Evolutionary conservation across 2,797 vertebrate species (phyloP).

Genomic region (Crocodylus rhombifer): DNA sequence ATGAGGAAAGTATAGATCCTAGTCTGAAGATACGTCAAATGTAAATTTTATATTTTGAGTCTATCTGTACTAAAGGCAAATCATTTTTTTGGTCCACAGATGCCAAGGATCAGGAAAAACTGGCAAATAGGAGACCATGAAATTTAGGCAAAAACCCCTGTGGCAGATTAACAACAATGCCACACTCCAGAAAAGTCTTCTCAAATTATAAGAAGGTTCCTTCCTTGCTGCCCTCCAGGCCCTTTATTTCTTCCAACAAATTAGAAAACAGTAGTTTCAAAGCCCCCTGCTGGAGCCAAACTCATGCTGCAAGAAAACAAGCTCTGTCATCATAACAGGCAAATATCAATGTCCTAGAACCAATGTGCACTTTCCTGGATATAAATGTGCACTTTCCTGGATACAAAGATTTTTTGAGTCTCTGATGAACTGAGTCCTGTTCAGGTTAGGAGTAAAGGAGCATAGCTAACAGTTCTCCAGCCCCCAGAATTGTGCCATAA

Average conservation of each 20-base stretch:
- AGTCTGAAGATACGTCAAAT: not conserved
- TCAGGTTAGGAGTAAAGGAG: not conserved
- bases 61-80: not conserved
- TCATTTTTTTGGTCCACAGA: not conserved
- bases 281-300: not conserved
- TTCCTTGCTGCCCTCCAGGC: no score
- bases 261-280: not conserved
- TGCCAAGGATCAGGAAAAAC: not conserved
- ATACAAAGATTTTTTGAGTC: not conserved
- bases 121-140: not conserved
- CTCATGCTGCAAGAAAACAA: not conserved
- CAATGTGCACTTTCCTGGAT: not conserved
- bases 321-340: not conserved
- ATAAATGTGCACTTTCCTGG: not conserved
- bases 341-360: not conserved
- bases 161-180: not conserved
- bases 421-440: not conserved
- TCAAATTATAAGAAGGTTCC: not conserved
- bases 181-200: not conserved
- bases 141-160: slow-evolving; percentile 48
- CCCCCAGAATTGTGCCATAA: not conserved
- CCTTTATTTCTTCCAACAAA: slow-evolving; percentile 11
- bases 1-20: not conserved
- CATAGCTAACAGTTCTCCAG: not conserved
- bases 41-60: not conserved